A percentile compares a stretch with the other conserved stretches of the same genome.
Evolutionary conservation across 2,113 vertebrate genomes (phyloP).

Genomic region (Salvator merianae): DNA sequence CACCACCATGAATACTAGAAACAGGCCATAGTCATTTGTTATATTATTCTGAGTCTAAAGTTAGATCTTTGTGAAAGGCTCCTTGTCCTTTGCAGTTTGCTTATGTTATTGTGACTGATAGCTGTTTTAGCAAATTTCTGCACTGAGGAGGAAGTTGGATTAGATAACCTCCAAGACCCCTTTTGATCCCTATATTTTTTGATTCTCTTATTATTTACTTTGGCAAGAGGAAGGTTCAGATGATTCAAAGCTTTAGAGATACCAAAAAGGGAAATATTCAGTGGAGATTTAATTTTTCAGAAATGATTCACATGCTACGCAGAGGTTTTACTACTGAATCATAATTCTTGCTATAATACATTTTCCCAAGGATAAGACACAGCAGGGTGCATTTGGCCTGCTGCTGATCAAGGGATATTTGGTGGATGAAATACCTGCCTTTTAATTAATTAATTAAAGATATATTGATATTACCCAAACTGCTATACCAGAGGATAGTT

Average conservation of each 20-base stretch:
- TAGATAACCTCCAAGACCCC: background rate
- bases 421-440: background rate
- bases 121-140: background rate
- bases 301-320: slow-evolving; percentile 3
- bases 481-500: background rate
- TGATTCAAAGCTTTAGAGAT: background rate
- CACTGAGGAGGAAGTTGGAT: background rate
- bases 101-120: background rate
- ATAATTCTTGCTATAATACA: background rate
- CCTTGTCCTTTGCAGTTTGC: background rate
- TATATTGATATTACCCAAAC: background rate
- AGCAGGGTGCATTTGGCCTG: background rate
- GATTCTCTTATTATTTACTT: no score
- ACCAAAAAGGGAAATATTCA: fast-evolving
- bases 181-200: no score
- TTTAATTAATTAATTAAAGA: background rate
- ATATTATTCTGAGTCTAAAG: no score
- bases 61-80: no score
- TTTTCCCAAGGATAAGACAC: background rate
- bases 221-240: no score
- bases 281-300: background rate
- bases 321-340: background rate
- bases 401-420: background rate
- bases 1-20: no score
- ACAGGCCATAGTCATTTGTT: no score